A percentile compares a stretch with the other conserved stretches of the same genome.
Conservation (phyloP, 2,797 vertebrate species). For the Esox masquinongy region DNA sequence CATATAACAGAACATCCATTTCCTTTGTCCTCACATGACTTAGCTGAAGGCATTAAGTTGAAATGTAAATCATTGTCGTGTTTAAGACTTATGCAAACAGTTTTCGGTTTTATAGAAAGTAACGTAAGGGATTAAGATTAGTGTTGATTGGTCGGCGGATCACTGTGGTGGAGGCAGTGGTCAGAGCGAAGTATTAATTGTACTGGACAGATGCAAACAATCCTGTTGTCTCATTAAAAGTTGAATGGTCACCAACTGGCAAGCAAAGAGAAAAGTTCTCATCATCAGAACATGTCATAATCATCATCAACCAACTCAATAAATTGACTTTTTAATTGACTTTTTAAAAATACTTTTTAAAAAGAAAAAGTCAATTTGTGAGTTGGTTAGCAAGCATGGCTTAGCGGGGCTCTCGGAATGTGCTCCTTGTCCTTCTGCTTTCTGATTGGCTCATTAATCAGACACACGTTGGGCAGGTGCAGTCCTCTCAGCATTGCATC, state of each 20-base stretch:
- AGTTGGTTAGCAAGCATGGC: background rate
- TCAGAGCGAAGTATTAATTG: background rate
- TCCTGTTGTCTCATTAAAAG: background rate
- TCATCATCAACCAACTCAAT: background rate
- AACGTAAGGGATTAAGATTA: constrained; percentile 8
- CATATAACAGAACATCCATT: constrained; percentile 62
- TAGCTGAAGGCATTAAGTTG: constrained; percentile 54
- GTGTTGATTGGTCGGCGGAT: background rate
- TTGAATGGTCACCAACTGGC: background rate
- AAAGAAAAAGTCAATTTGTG: constrained; percentile 2
- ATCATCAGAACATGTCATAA: background rate
- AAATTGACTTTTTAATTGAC: too few relatives aligned
- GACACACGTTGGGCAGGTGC: constrained; percentile 61
- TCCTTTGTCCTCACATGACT: constrained; percentile 57
- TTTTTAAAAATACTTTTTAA: too few relatives aligned
- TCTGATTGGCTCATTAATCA: constrained; percentile 70
- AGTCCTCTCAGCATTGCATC: constrained; percentile 41
- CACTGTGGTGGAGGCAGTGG: background rate
- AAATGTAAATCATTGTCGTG: constrained; percentile 67
- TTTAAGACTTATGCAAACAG: constrained; percentile 49
- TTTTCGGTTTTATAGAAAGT: constrained; percentile 10
- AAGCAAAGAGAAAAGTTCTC: constrained; percentile 1
- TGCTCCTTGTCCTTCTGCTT: constrained; percentile 60
- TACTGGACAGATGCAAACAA: background rate
- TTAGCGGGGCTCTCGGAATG: constrained; percentile 28